Conservation (phyloP, 1,140 invertebrate genomes). For the Heliconius nattereri region DNA sequence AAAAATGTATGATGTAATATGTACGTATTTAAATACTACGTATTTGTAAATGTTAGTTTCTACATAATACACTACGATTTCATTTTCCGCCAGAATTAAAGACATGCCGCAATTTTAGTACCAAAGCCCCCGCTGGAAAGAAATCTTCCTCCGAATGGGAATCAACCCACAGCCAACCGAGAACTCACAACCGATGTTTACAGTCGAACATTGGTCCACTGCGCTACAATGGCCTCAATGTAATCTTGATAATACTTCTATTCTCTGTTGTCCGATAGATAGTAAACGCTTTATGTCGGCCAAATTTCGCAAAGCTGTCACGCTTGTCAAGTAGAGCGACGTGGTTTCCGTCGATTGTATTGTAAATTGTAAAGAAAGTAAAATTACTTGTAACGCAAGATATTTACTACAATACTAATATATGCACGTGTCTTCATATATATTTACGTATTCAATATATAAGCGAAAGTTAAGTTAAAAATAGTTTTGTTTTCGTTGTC, state of each 20-base stretch:
- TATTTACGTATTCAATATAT: not conserved
- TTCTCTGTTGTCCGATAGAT: not conserved
- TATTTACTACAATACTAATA: not conserved
- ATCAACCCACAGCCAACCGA: too few relatives aligned
- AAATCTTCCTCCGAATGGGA: too few relatives aligned
- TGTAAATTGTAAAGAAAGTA: slow-evolving; percentile 42
- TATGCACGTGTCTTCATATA: not conserved
- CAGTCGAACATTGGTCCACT: too few relatives aligned
- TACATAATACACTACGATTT: too few relatives aligned
- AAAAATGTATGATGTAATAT: too few relatives aligned
- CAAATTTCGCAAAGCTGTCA: slow-evolving; percentile 49
- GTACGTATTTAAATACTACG: too few relatives aligned
- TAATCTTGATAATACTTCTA: not conserved
- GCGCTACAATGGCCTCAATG: not conserved
- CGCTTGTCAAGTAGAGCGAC: slow-evolving; percentile 50
- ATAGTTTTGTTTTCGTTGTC: not conserved
- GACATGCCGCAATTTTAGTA: too few relatives aligned
- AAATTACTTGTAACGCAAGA: slow-evolving; percentile 38
- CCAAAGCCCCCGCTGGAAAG: too few relatives aligned
- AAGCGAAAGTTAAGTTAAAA: not conserved
- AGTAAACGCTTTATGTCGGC: slow-evolving; percentile 22
- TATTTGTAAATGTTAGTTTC: too few relatives aligned
- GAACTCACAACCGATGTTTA: too few relatives aligned
- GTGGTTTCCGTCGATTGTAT: slow-evolving; percentile 49
- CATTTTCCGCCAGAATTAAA: too few relatives aligned